A percentile compares a stretch with the other conserved stretches of the same genome.
Evolutionary conservation across 2,113 vertebrate species (phyloP).

Genomic region (Progne subis): DNA sequence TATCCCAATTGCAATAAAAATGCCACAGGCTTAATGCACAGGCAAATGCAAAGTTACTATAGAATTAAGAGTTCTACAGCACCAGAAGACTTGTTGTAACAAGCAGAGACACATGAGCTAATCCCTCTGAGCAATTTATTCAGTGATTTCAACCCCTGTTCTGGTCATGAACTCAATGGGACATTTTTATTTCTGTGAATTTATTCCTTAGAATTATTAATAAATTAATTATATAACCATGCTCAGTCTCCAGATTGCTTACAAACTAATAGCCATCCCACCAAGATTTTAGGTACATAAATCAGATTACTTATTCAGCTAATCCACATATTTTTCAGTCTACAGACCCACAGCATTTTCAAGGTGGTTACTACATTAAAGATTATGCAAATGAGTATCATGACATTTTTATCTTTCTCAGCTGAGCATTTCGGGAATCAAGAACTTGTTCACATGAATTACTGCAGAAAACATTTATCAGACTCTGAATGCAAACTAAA

Average conservation of each 20-base stretch:
- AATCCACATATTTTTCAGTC: not conserved
- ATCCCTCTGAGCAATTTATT: not conserved
- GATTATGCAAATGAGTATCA: slow-evolving; percentile 16
- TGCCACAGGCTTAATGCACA: not conserved
- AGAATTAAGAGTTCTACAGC: not conserved
- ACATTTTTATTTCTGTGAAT: slow-evolving; percentile 22
- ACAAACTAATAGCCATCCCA: not conserved
- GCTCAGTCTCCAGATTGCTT: not conserved
- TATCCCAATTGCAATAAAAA: not conserved
- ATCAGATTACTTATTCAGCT: slow-evolving; percentile 14
- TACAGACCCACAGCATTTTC: slow-evolving; percentile 6
- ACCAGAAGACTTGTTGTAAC: not conserved
- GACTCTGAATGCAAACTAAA: slow-evolving; percentile 19
- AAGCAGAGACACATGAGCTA: not conserved
- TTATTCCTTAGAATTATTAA: slow-evolving; percentile 31
- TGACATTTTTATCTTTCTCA: slow-evolving; percentile 48
- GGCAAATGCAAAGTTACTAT: not conserved
- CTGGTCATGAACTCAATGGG: not conserved
- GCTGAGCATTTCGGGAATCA: not conserved
- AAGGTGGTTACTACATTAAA: slow-evolving; percentile 33
- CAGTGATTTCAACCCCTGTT: not conserved
- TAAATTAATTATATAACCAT: not conserved
- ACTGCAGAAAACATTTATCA: slow-evolving; percentile 23
- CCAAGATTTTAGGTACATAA: not conserved
- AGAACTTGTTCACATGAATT: slow-evolving; percentile 28